These are phyloP conservation scores for Parazoanthus darwini DNA, from an alignment of 92 coral and sea anemone genomes.

Conservation along the genomic window DNA sequence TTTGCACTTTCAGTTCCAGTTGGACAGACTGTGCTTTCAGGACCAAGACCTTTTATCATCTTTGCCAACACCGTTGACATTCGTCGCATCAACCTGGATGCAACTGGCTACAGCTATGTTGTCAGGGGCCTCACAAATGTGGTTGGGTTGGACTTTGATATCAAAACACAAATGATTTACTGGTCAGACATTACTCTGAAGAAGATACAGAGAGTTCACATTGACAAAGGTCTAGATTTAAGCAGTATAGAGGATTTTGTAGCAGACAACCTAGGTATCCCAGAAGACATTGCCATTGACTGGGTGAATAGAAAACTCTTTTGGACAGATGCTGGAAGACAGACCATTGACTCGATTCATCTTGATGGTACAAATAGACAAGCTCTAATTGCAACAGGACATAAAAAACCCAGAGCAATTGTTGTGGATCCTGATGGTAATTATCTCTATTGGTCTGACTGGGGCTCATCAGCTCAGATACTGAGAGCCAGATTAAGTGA, in stretches of 20 bases:
- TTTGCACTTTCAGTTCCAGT: slow-evolving; percentile 23
- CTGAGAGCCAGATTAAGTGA: slow-evolving; percentile 71
- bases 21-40: slow-evolving; percentile 24
- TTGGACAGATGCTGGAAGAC: slow-evolving; percentile 76
- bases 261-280: slow-evolving; percentile 55
- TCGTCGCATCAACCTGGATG: slow-evolving; percentile 71
- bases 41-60: slow-evolving; percentile 55
- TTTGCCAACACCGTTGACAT: slow-evolving; percentile 80
- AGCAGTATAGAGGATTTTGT: slow-evolving; percentile 64
- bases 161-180: slow-evolving; percentile 59
- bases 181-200: slow-evolving; percentile 69
- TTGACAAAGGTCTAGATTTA: slow-evolving; percentile 51
- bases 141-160: slow-evolving; percentile 74
- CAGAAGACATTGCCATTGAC: slow-evolving; percentile 74
- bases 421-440: slow-evolving; percentile 58
- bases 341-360: slow-evolving; percentile 55
- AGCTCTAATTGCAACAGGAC: slow-evolving; percentile 60
- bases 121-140: slow-evolving; percentile 73
- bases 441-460: slow-evolving; percentile 72
- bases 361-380: slow-evolving; percentile 64
- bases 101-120: slow-evolving; percentile 62
- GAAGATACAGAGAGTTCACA: slow-evolving; percentile 69
- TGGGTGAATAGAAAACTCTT: slow-evolving; percentile 65
- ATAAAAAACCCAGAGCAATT: slow-evolving; percentile 72
- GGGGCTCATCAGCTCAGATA: slow-evolving; percentile 66